Conservation (phyloP, 2,797 vertebrate genomes). For the Pangasius sanitwongsei region DNA sequence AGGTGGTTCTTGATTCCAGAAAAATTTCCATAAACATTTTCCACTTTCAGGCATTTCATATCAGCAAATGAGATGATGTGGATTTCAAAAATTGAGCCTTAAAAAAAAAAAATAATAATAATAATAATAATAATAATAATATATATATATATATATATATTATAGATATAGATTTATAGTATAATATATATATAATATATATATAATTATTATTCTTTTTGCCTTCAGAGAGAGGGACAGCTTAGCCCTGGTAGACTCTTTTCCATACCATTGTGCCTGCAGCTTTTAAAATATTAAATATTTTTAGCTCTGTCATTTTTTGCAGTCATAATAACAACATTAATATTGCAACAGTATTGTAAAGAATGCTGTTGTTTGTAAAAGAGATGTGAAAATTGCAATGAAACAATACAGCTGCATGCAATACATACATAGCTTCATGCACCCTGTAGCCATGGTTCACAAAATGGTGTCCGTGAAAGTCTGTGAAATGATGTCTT, state of each 20-base stretch:
- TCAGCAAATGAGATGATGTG: background rate
- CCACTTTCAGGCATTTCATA: background rate
- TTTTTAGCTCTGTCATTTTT: background rate
- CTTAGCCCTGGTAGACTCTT: background rate
- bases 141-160: background rate
- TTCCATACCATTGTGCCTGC: background rate
- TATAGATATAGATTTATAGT: too few relatives aligned
- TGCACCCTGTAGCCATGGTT: background rate
- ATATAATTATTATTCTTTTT: background rate
- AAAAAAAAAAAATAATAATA: too few relatives aligned
- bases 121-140: too few relatives aligned
- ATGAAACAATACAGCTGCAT: background rate
- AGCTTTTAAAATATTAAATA: background rate
- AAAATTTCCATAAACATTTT: background rate
- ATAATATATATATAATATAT: too few relatives aligned
- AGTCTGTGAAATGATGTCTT: background rate
- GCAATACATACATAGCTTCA: background rate
- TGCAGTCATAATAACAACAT: background rate
- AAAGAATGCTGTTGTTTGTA: background rate
- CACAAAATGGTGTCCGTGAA: background rate
- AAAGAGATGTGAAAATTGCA: background rate
- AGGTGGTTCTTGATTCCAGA: background rate
- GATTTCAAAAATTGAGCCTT: background rate
- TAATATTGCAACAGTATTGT: background rate
- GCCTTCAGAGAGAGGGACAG: background rate